phyloP scores from a whole-genome alignment of 1,140 invertebrate genomes.

The Phymorhynchus buccinoides region DNA sequence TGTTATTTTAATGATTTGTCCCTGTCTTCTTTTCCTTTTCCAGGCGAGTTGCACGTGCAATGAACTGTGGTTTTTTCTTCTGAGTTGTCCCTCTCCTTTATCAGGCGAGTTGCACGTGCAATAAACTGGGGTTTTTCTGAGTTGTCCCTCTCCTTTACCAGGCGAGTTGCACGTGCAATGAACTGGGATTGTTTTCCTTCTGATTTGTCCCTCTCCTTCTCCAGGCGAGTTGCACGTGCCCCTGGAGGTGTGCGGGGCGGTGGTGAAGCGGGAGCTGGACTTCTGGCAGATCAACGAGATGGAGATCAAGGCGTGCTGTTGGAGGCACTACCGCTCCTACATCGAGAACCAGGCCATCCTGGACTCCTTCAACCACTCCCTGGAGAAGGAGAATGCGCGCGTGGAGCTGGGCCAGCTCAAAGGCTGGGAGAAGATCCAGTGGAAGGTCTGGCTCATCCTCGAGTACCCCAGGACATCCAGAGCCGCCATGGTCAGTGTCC shows the following conservation, averaged over 20 bases:
- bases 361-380: constrained; percentile 66
- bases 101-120: too few relatives aligned
- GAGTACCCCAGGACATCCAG: constrained; percentile 67
- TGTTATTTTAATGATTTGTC: too few relatives aligned
- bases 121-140: too few relatives aligned
- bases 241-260: constrained; percentile 71
- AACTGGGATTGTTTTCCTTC: too few relatives aligned
- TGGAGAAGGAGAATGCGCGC: constrained; percentile 59
- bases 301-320: constrained; percentile 70
- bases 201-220: constrained; percentile 46
- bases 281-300: constrained; percentile 73
- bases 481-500: constrained; percentile 64
- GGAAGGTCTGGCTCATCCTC: constrained; percentile 67
- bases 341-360: constrained; percentile 70
- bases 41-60: too few relatives aligned
- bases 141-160: too few relatives aligned
- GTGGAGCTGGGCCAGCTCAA: constrained; percentile 57
- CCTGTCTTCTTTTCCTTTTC: too few relatives aligned
- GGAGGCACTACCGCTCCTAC: constrained; percentile 67
- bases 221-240: constrained; percentile 75
- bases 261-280: constrained; percentile 73
- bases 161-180: too few relatives aligned
- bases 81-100: too few relatives aligned
- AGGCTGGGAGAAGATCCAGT: constrained; percentile 65
- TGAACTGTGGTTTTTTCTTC: too few relatives aligned